Base-by-base conservation (phyloP, 2,888 invertebrate species). In the Cantharis nigra region DNA sequence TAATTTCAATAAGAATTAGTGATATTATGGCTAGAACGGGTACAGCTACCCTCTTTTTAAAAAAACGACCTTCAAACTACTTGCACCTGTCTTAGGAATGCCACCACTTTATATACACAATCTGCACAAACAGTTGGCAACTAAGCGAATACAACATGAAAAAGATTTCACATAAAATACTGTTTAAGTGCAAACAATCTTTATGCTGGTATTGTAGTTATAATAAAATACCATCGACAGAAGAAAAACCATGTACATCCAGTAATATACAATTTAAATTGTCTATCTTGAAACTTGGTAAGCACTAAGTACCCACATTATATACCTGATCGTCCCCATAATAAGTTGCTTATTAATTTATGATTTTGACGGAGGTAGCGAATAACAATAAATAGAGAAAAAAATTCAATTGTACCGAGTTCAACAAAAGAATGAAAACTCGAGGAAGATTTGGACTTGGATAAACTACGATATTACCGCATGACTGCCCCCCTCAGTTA, bases 41-140 rank as follows among this genome's bases (percentile, higher is more conserved):
- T 72, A 72, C 33, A 77, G 72, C 78, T 78, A 80, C 80, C 80
- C 80, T 80, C 75, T 69, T 77, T 80, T 49, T 49, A 65, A 77
- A 77, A 78, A 78, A 77, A 71, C 74, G 80, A 79, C 80, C 80
- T 80, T 80, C 78, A 77, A 75, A 72, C 69, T 76, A 74, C 77
- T 73, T 75, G 78, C 78, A 80, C 80, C 79, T 78, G 76, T 72
- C 78, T 78, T 63, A 72, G 77, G 78, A 78, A 77, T 78, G 78
- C 77, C 77, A 65, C 73, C 74, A 75, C 71, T 75, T 78, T 73
- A 71, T 73, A 71, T 71, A 72, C 70, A 70, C 78, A 70, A 72
- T 78, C 78, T 74, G 77, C 78, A 77, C 69, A 74, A 20, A 62
- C 65, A 49, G 64, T 20, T 33, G 26, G 33, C 70, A 28, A 70